These are phyloP conservation scores for Chrysomallon squamiferum DNA, from an alignment of 1,140 invertebrate genomes.

Conservation along the genomic window DNA sequence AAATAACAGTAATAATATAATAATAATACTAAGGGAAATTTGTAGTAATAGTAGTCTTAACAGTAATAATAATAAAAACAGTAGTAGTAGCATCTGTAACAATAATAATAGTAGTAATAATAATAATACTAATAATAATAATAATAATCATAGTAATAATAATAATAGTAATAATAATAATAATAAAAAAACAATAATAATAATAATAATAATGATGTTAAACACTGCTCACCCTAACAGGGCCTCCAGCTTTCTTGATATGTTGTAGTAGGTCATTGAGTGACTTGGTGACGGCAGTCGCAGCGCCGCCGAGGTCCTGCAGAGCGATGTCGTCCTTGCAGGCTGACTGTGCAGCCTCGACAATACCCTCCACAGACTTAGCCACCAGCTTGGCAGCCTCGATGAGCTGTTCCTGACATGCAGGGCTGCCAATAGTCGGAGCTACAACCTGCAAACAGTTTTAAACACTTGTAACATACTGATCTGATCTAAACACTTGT, in stretches of 20 bases:
- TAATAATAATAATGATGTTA: too few species aligned
- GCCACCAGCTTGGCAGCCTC: conserved; percentile 92
- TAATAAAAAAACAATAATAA: too few species aligned
- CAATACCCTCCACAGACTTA: conserved; percentile 88
- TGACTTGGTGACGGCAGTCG: conserved; percentile 86
- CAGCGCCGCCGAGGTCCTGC: conserved; percentile 82
- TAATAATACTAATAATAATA: too few species aligned
- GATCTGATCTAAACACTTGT: too few species aligned
- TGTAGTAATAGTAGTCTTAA: too few species aligned
- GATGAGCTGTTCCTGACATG: conserved; percentile 92
- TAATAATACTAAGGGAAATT: background rate
- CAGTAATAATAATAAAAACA: too few species aligned
- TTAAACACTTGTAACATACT: too few species aligned
- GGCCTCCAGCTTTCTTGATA: conserved; percentile 72
- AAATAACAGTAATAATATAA: background rate
- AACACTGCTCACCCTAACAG: conserved; percentile 44
- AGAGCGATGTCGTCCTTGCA: conserved; percentile 74
- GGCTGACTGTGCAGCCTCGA: conserved; percentile 76
- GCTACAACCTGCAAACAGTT: conserved; percentile 66
- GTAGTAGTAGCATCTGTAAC: too few species aligned
- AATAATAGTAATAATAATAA: too few species aligned
- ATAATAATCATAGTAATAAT: too few species aligned
- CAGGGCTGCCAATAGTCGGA: conserved; percentile 82
- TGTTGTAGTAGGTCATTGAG: conserved; percentile 91
- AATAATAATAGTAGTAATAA: too few species aligned